phyloP scores from a whole-genome alignment of 2,797 vertebrate species.

The Sebastes alutus region DNA sequence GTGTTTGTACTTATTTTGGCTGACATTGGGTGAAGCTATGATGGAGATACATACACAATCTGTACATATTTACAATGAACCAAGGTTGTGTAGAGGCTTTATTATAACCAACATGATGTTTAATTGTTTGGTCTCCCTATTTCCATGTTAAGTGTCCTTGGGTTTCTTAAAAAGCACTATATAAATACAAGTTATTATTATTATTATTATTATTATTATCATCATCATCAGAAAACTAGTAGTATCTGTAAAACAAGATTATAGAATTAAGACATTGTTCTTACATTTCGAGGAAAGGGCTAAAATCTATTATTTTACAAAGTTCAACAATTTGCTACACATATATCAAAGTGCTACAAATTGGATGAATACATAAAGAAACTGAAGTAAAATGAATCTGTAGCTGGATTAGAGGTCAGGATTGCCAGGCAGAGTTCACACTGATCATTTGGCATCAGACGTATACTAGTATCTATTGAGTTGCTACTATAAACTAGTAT shows the following conservation, averaged over 20 bases:
- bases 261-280: no score
- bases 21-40: background rate
- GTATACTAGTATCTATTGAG: background rate
- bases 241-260: no score
- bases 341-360: background rate
- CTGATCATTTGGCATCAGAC: background rate
- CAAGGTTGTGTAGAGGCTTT: no score
- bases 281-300: background rate
- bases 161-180: no score
- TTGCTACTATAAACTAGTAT: background rate
- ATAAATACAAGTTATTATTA: no score
- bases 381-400: background rate
- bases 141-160: no score
- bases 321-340: background rate
- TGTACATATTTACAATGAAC: background rate
- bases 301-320: background rate
- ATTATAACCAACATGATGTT: no score
- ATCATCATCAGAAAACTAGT: background rate
- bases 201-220: no score
- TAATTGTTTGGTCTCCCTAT: no score
- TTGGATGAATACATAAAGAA: background rate
- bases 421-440: background rate
- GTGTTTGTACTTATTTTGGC: background rate
- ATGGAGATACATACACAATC: background rate
- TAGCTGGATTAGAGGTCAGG: background rate